Percentiles rank a stretch among this genome's conserved stretches.
Conservation (phyloP, 1,140 invertebrate species). For the Probaryconus sp. region DNA sequence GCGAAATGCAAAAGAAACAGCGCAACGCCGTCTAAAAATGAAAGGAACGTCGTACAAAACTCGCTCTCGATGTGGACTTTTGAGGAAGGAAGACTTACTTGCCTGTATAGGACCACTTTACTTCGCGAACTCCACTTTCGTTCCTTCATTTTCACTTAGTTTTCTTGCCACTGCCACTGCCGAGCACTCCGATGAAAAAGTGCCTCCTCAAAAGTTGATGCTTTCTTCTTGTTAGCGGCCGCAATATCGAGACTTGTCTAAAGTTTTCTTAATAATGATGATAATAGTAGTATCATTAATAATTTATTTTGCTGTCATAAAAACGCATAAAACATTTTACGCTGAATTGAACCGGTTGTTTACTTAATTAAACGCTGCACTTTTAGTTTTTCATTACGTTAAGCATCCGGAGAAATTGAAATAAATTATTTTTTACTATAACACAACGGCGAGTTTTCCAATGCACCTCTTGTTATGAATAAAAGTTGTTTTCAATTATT, state of each 20-base stretch:
- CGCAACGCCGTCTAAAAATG: conserved; percentile 61
- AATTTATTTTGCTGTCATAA: not conserved
- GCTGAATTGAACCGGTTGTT: conserved; percentile 2
- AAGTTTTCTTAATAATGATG: conserved; percentile 50
- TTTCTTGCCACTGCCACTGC: conserved; percentile 55
- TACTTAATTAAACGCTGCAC: conserved; percentile 35
- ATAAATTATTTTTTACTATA: too few relatives aligned
- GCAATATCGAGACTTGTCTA: conserved; percentile 46
- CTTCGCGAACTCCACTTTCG: conserved; percentile 63
- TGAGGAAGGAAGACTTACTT: conserved; percentile 64
- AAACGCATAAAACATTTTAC: not conserved
- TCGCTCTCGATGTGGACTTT: conserved; percentile 64
- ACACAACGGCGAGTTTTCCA: too few relatives aligned
- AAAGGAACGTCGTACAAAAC: conserved; percentile 61
- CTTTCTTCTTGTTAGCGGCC: conserved; percentile 53
- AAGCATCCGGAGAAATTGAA: too few relatives aligned
- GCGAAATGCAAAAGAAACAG: conserved; percentile 28
- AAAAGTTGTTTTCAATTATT: too few relatives aligned
- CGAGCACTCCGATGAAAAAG: conserved; percentile 40
- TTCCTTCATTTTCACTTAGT: conserved; percentile 66
- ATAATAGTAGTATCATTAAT: conserved; percentile 36
- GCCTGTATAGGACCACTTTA: conserved; percentile 63
- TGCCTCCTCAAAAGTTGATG: conserved; percentile 52
- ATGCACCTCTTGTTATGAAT: too few relatives aligned
- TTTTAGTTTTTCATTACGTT: too few relatives aligned